Base-by-base conservation (phyloP, 1,140 invertebrate genomes). In the Melitaea cinxia region DNA sequence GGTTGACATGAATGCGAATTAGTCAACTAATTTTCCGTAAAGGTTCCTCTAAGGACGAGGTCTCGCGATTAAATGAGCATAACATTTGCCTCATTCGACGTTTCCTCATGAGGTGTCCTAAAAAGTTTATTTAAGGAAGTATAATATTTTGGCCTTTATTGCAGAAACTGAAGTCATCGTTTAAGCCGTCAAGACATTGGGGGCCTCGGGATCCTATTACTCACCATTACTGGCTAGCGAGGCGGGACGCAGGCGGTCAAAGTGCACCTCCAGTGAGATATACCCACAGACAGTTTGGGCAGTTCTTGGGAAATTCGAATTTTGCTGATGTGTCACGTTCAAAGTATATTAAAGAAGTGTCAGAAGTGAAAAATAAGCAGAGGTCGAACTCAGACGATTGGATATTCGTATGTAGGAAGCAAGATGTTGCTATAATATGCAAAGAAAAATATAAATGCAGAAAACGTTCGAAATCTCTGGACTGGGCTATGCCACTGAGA, bases 161-260 rank as follows among this genome's bases (percentile, higher is more conserved):
- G 12, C 81, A 94, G 93, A 94, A 93, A 88, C 77, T 94, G 39
- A 86, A 89, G 76, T 91, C 92, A 45, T 92, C 93, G 14, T 86
- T 93, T 47, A 91, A 90, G 73, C 92, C 93, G 14, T 92, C 93
- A 0, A 82, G 92, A 4, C 93, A 94, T 58, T 94, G 93, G 93
- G 93, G 93, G 9, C 93, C 93, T 10, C 89, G 92, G 9, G 93
- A 94, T 66, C 93, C 93, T 9, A 93, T 94, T 60, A 89, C 91
- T 21, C 84, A 93, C n/a, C 92, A 94, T 75, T 93, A 92, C 55
- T 94, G 93, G 93, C 78, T 93, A 30, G 89, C 92, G 26, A 91
- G 93, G 80, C 75, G 84, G 0, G 83, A 88, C 7, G 77, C 81
- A 47, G 37, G 55, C 4, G 66, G 73, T 14, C 58, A 56, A 15